phyloP scores from a whole-genome alignment of 2,113 vertebrate genomes.

The Neolamprologus tretocephalus region DNA sequence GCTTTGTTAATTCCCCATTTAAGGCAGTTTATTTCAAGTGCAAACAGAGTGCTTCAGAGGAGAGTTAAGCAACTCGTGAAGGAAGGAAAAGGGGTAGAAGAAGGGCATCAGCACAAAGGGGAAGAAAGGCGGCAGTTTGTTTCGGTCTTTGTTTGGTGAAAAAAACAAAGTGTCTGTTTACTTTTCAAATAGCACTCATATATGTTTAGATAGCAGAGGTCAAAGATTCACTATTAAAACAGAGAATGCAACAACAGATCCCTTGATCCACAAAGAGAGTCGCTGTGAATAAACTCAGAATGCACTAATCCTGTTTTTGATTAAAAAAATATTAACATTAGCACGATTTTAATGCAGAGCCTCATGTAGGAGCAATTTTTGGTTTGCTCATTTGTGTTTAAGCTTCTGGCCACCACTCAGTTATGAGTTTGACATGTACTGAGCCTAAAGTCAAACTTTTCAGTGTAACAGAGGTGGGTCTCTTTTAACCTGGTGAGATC shows the following conservation, averaged over 20 bases:
- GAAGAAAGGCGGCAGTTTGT: not conserved
- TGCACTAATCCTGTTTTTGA: not conserved
- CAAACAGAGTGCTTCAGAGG: not conserved
- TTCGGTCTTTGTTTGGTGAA: not conserved
- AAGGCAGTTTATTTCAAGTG: not conserved
- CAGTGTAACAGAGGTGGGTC: not conserved
- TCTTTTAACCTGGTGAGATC: not conserved
- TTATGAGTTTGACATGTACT: accelerated
- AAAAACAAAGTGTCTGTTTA: not conserved
- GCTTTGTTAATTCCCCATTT: not conserved
- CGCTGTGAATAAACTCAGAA: not conserved
- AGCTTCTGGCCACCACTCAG: not conserved
- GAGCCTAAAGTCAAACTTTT: not conserved
- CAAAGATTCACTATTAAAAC: not conserved
- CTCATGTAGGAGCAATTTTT: not conserved
- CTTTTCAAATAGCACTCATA: not conserved
- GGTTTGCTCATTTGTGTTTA: not conserved
- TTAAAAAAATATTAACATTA: not conserved
- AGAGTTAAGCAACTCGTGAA: not conserved
- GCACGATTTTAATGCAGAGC: not conserved
- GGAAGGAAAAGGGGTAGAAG: not conserved
- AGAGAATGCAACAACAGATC: not conserved
- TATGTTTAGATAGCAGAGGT: not conserved
- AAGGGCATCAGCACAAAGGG: not conserved
- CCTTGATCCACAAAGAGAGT: not conserved